Evolutionary conservation across 2,113 vertebrate genomes (phyloP).

Genomic region (Hemichromis elongatus): DNA sequence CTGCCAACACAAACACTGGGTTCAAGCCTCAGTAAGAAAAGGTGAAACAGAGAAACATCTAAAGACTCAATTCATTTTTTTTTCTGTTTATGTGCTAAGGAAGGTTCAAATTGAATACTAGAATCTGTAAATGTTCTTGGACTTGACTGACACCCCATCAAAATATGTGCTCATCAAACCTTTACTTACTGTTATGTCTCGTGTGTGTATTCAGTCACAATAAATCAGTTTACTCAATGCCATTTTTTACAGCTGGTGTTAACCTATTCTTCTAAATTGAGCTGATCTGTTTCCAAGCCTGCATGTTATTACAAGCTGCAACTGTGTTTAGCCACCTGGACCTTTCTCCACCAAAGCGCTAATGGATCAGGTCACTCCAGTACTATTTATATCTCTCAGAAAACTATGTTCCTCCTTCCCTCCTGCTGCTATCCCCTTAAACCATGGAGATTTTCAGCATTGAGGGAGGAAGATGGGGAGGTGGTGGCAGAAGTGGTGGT

Average conservation of each 20-base stretch:
- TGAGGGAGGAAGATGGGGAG: not conserved
- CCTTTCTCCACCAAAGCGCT: not conserved
- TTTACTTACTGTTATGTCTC: too few species aligned
- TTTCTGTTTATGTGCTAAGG: not conserved
- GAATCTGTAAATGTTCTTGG: not conserved
- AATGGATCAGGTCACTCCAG: not conserved
- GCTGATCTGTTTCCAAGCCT: not conserved
- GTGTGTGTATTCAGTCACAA: not conserved
- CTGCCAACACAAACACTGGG: not conserved
- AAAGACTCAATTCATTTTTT: not conserved
- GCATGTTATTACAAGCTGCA: not conserved
- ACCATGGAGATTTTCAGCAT: not conserved
- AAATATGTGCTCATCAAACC: not conserved
- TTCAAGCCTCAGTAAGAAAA: not conserved
- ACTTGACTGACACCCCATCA: not conserved
- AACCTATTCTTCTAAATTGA: not conserved
- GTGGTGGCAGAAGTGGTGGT: not conserved
- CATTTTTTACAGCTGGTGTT: not conserved
- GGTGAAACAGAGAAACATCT: not conserved
- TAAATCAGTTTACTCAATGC: not conserved
- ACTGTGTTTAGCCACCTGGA: not conserved
- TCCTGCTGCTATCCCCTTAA: conserved; percentile 20
- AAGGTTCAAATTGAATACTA: not conserved
- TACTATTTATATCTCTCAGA: conserved; percentile 34
- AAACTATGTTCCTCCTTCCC: not conserved